Evolutionary conservation across 2,797 vertebrate species (phyloP), one percentile per base, ranked within the genome.

Genomic region (Clarias laeviceps): DNA sequence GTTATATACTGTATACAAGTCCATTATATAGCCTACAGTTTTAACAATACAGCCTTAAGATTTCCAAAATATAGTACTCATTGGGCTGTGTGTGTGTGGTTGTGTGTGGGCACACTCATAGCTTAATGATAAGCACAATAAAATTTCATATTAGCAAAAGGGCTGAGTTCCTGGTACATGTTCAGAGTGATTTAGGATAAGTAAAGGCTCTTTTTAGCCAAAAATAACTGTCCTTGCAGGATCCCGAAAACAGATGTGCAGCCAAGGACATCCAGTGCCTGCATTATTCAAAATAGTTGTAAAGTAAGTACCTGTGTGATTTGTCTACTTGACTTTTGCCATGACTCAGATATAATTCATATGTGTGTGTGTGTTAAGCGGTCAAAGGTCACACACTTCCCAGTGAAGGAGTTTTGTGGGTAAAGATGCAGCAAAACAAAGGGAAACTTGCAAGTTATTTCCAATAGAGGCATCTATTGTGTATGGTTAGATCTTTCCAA

Each of bases 201-300:
- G 40, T 3, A 37, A 65, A 59, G 80, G 29, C n/a, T 76, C 34
- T 40, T 34, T 27, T 20, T 59, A 86, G 80, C 82, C 45, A 87
- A 66, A 76, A 87, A 87, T 83, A 83, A 50, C 76, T 40, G 34
- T 80, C 82, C 74, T 82, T 78, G 45, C 69, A 73, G 77, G 76
- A 80, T 83, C 32, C 68, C 15, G 18, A 80, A 56, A 87, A 83
- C 85, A 83, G 82, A 80, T 87, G 82, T 72, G 57, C 76, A 29
- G 76, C 85, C 83, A 80, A 83, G 68, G 56, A 69, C 34, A 29
- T 87, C 40, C 45, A 87, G 82, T 57, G 29, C 56, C 32, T 57
- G 29, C 74, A 86, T 82, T 82, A 73, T 85, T 85, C 50, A 83
- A 80, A 70, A 86, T 62, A 72, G 82, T n/a, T 76, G 62, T 32